Evolutionary conservation across 2,888 invertebrate genomes (phyloP).

Genomic region (Cantharis flavilabris): DNA sequence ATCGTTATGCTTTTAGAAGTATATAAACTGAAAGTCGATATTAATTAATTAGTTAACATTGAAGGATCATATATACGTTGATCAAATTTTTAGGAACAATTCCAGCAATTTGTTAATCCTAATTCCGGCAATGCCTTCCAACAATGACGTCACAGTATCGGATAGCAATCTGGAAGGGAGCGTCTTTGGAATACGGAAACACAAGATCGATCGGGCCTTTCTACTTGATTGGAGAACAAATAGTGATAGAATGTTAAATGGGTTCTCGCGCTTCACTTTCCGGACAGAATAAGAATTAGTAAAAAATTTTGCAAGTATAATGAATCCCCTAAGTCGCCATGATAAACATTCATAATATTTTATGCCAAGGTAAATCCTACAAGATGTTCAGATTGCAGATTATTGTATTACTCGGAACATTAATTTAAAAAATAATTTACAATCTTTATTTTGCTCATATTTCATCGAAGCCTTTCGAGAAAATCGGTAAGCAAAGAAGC

Average conservation of each 20-base stretch:
- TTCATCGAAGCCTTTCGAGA: neutral
- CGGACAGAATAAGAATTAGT: constrained; percentile 29
- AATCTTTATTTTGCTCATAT: neutral
- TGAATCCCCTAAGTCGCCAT: constrained; percentile 15
- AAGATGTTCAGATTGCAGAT: neutral
- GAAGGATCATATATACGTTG: neutral
- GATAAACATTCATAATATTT: constrained; percentile 20
- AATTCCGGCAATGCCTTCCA: constrained; percentile 9
- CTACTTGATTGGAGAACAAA: constrained; percentile 39
- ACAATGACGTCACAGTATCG: constrained; percentile 29
- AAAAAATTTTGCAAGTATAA: constrained; percentile 30
- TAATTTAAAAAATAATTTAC: neutral
- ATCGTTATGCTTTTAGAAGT: neutral
- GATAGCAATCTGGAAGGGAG: constrained; percentile 27
- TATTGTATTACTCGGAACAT: neutral
- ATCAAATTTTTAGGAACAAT: constrained; percentile 6
- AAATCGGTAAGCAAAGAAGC: neutral
- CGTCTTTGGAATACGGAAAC: constrained; percentile 28
- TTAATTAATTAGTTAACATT: neutral
- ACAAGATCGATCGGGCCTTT: constrained; percentile 33
- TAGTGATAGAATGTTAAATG: constrained; percentile 37
- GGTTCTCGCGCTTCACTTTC: constrained; percentile 25
- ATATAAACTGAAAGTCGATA: neutral
- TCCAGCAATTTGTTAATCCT: constrained; percentile 19
- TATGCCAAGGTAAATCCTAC: neutral